Evolutionary conservation across 2,797 vertebrate species (phyloP), one percentile per base, ranked within the genome.

Genomic region (Pipistrellus pipistrellus): DNA sequence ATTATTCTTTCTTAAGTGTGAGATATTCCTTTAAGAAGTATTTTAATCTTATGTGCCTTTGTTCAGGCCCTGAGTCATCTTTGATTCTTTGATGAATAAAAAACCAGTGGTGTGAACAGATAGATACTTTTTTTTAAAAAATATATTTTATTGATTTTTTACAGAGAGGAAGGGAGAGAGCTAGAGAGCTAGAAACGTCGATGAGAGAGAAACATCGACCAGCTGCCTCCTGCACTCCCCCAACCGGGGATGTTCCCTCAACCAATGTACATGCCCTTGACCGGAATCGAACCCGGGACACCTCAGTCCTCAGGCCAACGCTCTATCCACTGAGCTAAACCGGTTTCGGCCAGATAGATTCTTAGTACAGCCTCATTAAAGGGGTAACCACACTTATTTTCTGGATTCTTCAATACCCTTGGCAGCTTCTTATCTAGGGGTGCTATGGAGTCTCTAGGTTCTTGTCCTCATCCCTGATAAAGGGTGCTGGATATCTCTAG

Each of bases 1-100:
- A 83, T 82, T 87, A n/a, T 38, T 83, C 55, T 82, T 96, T 85
- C 30, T 86, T 69, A 77, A 85, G 86, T 12, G 8, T 73, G n/a
- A n/a, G 27, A 8, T 66, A 55, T 66, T 6, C 8, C 17, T n/a
- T 30, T 57, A 82, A 78, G 21, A 62, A 35, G 13, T 35, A 46
- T 64, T 91, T 72, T 77, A 72, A 30, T 81, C 66, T 66, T 64
- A 12, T 8, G 32, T 69, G 30, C 8, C 5, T 71, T 80, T 88
- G 78, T 53, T 20, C 84, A 95, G 20, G 57, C 55, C 4, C 13
- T 12, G 32, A 66, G 41, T n/a, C 4, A 25, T 46, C 25, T 89
- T 89, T 57, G 4, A 5, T 21, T 46, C 25, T 89, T 89, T 57
- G 4, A 5, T 21, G 46, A 91, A 32, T 23, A 13, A 46, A 92